These are phyloP conservation scores for Colinus virginianus DNA, from an alignment of 2,113 vertebrate species.

Conservation along the genomic window DNA sequence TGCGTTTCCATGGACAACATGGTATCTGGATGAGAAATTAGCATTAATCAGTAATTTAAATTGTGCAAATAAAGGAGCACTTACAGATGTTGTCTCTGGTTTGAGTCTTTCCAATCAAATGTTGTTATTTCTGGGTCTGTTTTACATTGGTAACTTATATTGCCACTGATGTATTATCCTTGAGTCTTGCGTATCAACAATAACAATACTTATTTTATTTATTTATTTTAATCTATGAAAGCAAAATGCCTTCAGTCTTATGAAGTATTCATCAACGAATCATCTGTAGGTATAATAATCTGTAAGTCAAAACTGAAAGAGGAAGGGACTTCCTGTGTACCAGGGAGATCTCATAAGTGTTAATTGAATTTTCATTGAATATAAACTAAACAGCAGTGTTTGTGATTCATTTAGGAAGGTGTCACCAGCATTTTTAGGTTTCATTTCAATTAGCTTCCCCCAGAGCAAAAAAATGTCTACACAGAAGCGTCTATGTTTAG, in stretches of 20 bases:
- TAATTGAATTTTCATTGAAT: not conserved
- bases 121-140: fast-evolving
- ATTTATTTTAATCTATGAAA: not conserved
- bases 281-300: not conserved
- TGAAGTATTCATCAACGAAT: not conserved
- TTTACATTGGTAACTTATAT: not conserved
- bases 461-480: not conserved
- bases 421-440: not conserved
- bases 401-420: not conserved
- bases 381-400: not conserved
- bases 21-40: not conserved
- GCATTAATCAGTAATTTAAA: not conserved
- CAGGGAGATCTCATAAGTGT: not conserved
- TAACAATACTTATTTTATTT: not conserved
- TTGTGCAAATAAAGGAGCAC: not conserved
- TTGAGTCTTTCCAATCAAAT: not conserved
- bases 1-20: not conserved
- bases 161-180: not conserved
- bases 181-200: not conserved
- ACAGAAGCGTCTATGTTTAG: not conserved
- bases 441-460: not conserved
- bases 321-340: not conserved
- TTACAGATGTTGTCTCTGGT: not conserved
- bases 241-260: not conserved
- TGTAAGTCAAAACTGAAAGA: not conserved